Percentiles rank a stretch among this genome's conserved stretches.
Evolutionary conservation across 2,888 invertebrate genomes (phyloP).

Genomic region (Perithous albicinctus): DNA sequence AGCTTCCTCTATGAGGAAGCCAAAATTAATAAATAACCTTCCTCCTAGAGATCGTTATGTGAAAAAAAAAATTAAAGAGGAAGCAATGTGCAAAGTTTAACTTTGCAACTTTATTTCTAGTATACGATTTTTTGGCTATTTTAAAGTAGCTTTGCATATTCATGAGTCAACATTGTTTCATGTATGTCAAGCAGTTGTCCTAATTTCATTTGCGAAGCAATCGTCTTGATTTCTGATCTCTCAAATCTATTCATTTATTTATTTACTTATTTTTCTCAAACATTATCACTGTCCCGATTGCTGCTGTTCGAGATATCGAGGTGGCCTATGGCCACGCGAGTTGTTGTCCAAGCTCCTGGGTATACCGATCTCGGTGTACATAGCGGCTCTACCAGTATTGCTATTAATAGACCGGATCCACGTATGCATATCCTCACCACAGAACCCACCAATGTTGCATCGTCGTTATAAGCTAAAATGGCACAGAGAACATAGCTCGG

Average conservation of each 20-base stretch:
- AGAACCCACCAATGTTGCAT: background rate
- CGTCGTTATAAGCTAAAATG: conserved; percentile 4
- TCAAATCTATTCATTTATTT: too few relatives aligned
- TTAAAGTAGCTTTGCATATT: too few relatives aligned
- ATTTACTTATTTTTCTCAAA: background rate
- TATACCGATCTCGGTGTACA: conserved; percentile 4
- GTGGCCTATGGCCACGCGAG: background rate
- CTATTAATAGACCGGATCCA: conserved; percentile 37
- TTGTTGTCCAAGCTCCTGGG: background rate
- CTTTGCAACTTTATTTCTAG: too few relatives aligned
- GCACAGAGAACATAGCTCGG: conserved; percentile 23
- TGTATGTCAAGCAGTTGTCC: background rate
- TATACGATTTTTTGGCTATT: too few relatives aligned
- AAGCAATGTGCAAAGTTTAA: too few relatives aligned
- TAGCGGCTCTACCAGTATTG: conserved; percentile 18
- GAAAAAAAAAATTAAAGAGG: too few relatives aligned
- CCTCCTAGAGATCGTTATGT: too few relatives aligned
- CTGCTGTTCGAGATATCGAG: conserved; percentile 18
- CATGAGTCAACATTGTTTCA: too few relatives aligned
- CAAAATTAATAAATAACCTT: too few relatives aligned
- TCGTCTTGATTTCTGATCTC: background rate
- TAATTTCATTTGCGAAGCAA: background rate
- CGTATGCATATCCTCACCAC: conserved; percentile 7
- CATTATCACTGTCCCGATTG: conserved; percentile 14
- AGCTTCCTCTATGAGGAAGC: too few relatives aligned